Percentiles rank a stretch among this genome's conserved stretches.
Evolutionary conservation across 1,140 invertebrate species (phyloP).

Genomic region (Zaprionus vittiger): DNA sequence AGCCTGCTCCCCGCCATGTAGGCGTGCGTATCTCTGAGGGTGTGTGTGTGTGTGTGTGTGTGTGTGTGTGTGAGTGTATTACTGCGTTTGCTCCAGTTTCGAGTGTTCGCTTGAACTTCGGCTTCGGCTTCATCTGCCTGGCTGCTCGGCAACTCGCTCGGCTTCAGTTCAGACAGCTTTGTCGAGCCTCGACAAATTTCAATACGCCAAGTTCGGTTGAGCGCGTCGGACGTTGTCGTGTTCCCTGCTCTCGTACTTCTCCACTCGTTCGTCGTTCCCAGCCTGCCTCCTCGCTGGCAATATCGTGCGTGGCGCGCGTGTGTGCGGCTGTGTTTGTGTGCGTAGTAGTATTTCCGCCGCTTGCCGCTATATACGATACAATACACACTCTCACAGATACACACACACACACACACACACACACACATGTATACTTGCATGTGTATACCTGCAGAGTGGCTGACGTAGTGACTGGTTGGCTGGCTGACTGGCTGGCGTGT

Average conservation of each 20-base stretch:
- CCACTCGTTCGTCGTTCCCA: slow-evolving; percentile 25
- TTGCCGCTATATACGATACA: slow-evolving; percentile 38
- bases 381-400: slow-evolving; percentile 1
- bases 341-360: slow-evolving; percentile 72
- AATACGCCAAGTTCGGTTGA: slow-evolving; percentile 83
- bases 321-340: slow-evolving; percentile 58
- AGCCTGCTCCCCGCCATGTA: slow-evolving; percentile 16
- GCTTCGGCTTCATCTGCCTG: slow-evolving; percentile 10
- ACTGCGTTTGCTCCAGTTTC: slow-evolving; percentile 76
- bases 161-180: slow-evolving; percentile 35
- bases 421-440: slow-evolving; percentile 7
- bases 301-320: slow-evolving; percentile 36
- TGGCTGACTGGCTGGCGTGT: slow-evolving; percentile 55
- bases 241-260: slow-evolving; percentile 33
- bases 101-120: slow-evolving; percentile 23
- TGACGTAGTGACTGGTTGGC: slow-evolving; percentile 45
- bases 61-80: slow-evolving; percentile 16
- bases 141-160: slow-evolving; percentile 31
- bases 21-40: slow-evolving; percentile 14
- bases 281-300: slow-evolving; percentile 14
- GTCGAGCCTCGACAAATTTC: slow-evolving; percentile 57
- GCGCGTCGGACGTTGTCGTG: slow-evolving; percentile 78
- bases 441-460: slow-evolving; percentile 50
- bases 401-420: slow-evolving; percentile 3
- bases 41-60: slow-evolving; percentile 10